These are phyloP conservation scores for Neodon shergylaensis DNA, from an alignment of 2,113 vertebrate species.

Conservation along the genomic window DNA sequence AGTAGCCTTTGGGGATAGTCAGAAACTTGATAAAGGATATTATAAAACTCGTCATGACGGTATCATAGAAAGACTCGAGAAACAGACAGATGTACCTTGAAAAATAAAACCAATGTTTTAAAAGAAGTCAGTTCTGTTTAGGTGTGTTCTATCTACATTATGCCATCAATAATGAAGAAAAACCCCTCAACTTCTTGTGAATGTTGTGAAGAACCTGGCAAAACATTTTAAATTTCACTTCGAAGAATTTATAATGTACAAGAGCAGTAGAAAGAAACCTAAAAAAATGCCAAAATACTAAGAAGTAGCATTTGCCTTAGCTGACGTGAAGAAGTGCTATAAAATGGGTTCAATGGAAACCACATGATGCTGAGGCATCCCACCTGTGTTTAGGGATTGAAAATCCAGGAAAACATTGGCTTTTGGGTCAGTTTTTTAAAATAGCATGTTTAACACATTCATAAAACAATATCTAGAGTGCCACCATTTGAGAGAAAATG, in stretches of 20 bases:
- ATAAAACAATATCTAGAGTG: neutral
- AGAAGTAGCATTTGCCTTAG: neutral
- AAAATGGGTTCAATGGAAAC: constrained; percentile 18
- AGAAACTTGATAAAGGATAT: neutral
- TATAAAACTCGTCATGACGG: neutral
- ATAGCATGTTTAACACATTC: neutral
- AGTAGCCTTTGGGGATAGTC: neutral
- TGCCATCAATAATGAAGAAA: neutral
- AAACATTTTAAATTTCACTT: constrained; percentile 36
- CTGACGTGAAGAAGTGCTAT: neutral
- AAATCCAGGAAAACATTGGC: neutral
- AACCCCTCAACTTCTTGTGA: neutral
- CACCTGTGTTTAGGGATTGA: neutral
- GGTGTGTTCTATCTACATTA: neutral
- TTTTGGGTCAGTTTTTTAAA: neutral
- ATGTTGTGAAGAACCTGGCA: neutral
- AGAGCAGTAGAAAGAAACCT: constrained; percentile 9
- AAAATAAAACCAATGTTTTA: constrained; percentile 1
- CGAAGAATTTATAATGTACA: neutral
- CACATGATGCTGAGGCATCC: neutral
- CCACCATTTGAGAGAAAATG: neutral
- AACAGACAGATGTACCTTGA: neutral
- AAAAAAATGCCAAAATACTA: neutral
- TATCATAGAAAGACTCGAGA: neutral
- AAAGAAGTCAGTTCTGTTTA: constrained; percentile 10